Percentiles rank a stretch among this genome's conserved stretches.
Conservation (phyloP, 2,888 invertebrate genomes). For the Hirtodrosophila histrioides region DNA sequence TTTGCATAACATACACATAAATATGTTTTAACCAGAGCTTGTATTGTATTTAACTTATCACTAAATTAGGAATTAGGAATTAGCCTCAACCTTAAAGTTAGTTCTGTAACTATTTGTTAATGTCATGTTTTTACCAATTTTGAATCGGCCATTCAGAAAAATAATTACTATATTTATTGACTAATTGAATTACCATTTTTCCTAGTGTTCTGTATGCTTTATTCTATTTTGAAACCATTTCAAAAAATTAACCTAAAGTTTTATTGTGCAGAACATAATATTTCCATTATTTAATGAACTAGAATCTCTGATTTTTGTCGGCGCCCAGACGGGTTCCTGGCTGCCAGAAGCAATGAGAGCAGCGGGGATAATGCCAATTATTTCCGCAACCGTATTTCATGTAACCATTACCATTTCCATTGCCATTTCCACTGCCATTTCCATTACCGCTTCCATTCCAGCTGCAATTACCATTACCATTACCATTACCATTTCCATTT, state of each 20-base stretch:
- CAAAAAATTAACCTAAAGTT: neutral
- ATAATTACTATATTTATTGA: neutral
- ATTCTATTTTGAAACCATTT: neutral
- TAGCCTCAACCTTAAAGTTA: too few relatives aligned
- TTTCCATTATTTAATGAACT: neutral
- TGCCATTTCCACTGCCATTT: conserved; percentile 4
- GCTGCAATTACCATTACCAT: conserved; percentile 2
- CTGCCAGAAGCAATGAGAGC: conserved; percentile 54
- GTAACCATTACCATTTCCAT: conserved; percentile 19
- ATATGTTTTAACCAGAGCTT: too few relatives aligned
- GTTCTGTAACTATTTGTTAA: too few relatives aligned
- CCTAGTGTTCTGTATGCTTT: neutral
- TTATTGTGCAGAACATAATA: too few relatives aligned
- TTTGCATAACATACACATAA: too few relatives aligned
- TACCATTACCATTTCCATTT: conserved; percentile 7
- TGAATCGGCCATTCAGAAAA: too few relatives aligned
- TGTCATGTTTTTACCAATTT: too few relatives aligned
- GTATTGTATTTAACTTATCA: too few relatives aligned
- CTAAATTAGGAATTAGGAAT: too few relatives aligned
- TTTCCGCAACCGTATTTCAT: conserved; percentile 29
- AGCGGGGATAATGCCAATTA: conserved; percentile 52
- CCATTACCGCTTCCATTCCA: conserved; percentile 3
- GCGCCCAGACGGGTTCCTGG: conserved; percentile 5
- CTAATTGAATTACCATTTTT: too few relatives aligned
- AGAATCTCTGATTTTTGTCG: conserved; percentile 7